These are phyloP conservation scores for Amblyraja radiata DNA, from an alignment of 2,797 vertebrate species.

Conservation along the genomic window DNA sequence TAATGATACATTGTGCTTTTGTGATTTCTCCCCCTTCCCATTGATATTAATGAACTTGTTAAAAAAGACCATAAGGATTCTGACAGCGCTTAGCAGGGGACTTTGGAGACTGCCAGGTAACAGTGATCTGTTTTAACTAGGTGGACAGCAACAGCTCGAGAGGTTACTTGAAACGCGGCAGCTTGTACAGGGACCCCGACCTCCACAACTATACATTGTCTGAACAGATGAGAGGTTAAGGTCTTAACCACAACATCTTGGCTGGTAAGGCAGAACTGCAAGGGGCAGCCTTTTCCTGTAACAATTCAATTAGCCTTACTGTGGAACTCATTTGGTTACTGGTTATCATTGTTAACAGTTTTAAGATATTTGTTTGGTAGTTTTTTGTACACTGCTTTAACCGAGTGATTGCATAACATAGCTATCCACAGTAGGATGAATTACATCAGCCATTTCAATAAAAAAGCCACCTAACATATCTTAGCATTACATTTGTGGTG, in stretches of 20 bases:
- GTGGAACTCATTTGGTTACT: not conserved
- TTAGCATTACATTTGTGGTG: not conserved
- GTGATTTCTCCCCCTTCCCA: not conserved
- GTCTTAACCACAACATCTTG: conserved; percentile 10
- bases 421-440: not conserved
- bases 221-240: conserved; percentile 32
- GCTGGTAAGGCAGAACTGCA: conserved; percentile 5
- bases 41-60: conserved; percentile 31
- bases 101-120: conserved; percentile 27
- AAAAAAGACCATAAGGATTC: conserved; percentile 30
- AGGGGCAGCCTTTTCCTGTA: not conserved
- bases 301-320: conserved; percentile 9
- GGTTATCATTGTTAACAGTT: not conserved
- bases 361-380: not conserved
- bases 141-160: conserved; percentile 32
- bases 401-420: not conserved
- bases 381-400: not conserved
- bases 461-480: not conserved
- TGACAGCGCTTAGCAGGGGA: conserved; percentile 33
- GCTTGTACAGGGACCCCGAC: not conserved
- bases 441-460: not conserved
- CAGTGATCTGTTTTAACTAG: conserved; percentile 28
- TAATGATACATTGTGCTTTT: conserved; percentile 10
- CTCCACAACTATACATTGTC: conserved; percentile 22
- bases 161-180: conserved; percentile 19